Conservation (phyloP, 2,113 vertebrate genomes). For the Syngnathus floridae region DNA sequence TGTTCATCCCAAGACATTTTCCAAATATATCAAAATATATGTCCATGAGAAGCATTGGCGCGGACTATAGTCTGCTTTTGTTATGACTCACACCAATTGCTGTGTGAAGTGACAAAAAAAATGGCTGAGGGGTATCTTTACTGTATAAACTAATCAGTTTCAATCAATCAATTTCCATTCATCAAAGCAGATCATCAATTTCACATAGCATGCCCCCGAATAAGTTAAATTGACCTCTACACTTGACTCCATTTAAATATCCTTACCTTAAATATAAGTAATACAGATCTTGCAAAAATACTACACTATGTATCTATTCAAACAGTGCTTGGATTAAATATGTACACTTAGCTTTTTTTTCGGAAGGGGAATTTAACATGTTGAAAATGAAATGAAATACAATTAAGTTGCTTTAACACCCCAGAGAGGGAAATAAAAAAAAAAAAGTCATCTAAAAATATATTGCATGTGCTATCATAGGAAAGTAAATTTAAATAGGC, state of each 20-base stretch:
- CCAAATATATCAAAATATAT: conserved; percentile 69
- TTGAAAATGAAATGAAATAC: conserved; percentile 30
- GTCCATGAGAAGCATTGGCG: conserved; percentile 60
- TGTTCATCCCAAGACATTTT: conserved; percentile 23
- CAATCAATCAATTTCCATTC: conserved; percentile 42
- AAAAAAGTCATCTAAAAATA: conserved; percentile 74
- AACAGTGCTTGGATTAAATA: conserved; percentile 15
- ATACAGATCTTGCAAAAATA: conserved; percentile 61
- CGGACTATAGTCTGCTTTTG: conserved; percentile 42
- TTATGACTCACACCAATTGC: conserved; percentile 27
- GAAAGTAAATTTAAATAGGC: conserved; percentile 68
- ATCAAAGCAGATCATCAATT: conserved; percentile 52
- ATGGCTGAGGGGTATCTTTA: background rate
- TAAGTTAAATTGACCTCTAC: conserved; percentile 65
- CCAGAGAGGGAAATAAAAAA: conserved; percentile 55
- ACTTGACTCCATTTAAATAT: conserved; percentile 68
- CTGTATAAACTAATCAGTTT: conserved; percentile 33
- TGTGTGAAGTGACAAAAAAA: conserved; percentile 14
- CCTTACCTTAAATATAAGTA: conserved; percentile 67
- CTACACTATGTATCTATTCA: background rate
- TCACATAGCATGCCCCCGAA: conserved; percentile 51
- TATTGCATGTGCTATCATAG: conserved; percentile 70
- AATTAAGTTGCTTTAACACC: conserved; percentile 41
- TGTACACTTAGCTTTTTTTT: background rate
- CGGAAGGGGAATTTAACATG: background rate